Conservation (phyloP, 2,113 vertebrate genomes). For the Galeopterus variegatus region DNA sequence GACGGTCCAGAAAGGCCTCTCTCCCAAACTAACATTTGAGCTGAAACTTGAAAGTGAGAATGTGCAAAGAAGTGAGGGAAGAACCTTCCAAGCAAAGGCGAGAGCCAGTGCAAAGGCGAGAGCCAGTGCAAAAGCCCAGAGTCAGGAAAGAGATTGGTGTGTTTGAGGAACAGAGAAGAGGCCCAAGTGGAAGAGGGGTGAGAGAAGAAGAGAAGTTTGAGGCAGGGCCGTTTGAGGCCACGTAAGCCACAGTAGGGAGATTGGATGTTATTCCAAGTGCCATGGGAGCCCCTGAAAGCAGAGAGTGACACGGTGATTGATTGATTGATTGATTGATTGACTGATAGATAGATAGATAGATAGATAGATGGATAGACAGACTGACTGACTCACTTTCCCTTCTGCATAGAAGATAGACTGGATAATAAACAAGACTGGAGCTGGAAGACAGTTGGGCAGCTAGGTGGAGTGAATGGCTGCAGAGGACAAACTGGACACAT, state of each 20-base stretch:
- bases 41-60: neutral
- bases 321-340: too few relatives aligned
- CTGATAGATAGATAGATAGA: too few relatives aligned
- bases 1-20: neutral
- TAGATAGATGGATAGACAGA: too few relatives aligned
- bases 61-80: neutral
- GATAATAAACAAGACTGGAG: neutral
- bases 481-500: neutral
- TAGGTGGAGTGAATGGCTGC: rapidly evolving
- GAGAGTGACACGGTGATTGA: neutral
- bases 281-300: neutral
- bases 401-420: neutral
- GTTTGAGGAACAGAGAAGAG: neutral
- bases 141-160: neutral
- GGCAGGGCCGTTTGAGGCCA: neutral
- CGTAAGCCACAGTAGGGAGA: neutral
- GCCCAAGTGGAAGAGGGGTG: neutral
- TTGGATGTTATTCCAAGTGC: neutral
- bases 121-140: neutral
- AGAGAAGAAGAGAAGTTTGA: neutral
- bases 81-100: neutral
- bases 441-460: neutral
- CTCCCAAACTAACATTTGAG: neutral
- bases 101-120: neutral
- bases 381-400: neutral